Evolutionary conservation across 2,888 invertebrate species (phyloP).

Genomic region (Orthosia incerta): DNA sequence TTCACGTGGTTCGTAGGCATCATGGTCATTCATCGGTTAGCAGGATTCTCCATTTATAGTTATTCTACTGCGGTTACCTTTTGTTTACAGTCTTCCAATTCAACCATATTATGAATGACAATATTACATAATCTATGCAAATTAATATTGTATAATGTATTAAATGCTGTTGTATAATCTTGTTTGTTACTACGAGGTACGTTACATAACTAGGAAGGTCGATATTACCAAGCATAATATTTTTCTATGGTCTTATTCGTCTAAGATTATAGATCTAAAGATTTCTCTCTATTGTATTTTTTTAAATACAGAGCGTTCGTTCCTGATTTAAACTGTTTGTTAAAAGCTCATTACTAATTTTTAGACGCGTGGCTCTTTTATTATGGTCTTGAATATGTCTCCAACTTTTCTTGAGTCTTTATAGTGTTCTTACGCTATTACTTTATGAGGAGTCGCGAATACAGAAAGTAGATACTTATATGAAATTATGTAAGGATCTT

Average conservation of each 20-base stretch:
- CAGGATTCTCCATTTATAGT: background rate
- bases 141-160: constrained; percentile 45
- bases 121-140: constrained; percentile 36
- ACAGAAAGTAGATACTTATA: background rate
- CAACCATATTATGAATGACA: constrained; percentile 5
- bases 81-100: constrained; percentile 19
- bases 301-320: background rate
- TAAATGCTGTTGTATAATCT: constrained; percentile 40
- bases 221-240: background rate
- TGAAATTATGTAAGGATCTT: background rate
- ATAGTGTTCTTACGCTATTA: no score
- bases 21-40: background rate
- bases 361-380: background rate
- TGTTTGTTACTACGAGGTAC: constrained; percentile 14
- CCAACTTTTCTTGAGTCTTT: background rate
- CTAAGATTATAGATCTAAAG: background rate
- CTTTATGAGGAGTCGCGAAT: no score
- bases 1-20: background rate
- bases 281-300: constrained; percentile 6
- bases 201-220: constrained; percentile 37
- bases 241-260: constrained; percentile 10
- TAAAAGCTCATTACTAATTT: background rate
- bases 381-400: background rate
- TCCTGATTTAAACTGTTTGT: background rate
- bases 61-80: constrained; percentile 2